Conservation (phyloP, 2,888 invertebrate genomes). For the Tinea pellionella region DNA sequence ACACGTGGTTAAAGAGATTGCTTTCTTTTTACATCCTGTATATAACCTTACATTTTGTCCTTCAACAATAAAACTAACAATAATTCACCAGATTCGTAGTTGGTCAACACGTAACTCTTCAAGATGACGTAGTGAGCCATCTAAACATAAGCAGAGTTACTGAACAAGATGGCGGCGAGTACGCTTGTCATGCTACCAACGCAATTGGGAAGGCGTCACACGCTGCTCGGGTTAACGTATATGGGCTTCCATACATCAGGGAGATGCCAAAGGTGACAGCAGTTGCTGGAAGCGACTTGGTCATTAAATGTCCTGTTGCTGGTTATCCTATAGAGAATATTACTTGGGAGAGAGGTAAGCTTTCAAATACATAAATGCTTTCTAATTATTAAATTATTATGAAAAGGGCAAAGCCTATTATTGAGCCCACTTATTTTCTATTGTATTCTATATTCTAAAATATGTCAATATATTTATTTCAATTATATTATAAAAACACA, state of each 20-base stretch:
- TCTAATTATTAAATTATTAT: no score
- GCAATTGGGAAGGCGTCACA: conserved; percentile 84
- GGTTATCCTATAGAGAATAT: conserved; percentile 90
- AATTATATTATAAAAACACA: no score
- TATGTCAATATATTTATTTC: no score
- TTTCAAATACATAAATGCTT: neutral
- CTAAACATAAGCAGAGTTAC: conserved; percentile 89
- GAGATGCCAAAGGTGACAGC: conserved; percentile 91
- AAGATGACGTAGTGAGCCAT: conserved; percentile 93
- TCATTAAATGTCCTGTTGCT: conserved; percentile 90
- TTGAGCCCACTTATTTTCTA: no score
- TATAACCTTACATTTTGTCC: no score
- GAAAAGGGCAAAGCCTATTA: no score
- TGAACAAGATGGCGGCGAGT: conserved; percentile 91
- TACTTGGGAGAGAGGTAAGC: conserved; percentile 89
- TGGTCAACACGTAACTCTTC: conserved; percentile 91
- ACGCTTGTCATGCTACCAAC: conserved; percentile 87
- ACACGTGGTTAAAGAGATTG: no score
- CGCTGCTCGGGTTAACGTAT: conserved; percentile 88
- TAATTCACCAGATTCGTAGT: conserved; percentile 86
- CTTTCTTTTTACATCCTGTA: no score
- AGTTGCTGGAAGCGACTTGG: conserved; percentile 84
- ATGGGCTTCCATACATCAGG: conserved; percentile 86
- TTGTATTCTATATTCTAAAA: no score
- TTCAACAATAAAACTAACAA: no score